Conservation (phyloP, 2,113 vertebrate species). For the Myiopsitta monachus region DNA sequence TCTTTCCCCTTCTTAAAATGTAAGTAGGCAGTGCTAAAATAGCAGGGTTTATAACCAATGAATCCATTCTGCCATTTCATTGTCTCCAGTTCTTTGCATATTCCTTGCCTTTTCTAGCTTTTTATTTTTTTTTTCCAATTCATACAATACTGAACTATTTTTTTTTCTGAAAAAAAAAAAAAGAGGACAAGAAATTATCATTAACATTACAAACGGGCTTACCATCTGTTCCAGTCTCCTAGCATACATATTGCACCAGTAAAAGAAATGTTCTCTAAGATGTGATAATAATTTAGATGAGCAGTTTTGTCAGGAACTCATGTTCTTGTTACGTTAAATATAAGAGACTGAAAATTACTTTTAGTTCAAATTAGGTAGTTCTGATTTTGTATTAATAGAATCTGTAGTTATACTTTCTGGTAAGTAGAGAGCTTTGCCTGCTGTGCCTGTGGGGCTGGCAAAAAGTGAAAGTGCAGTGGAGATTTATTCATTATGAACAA, state of each 20-base stretch:
- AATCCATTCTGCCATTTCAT: background rate
- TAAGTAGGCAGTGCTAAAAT: background rate
- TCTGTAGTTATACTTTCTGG: background rate
- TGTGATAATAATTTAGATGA: background rate
- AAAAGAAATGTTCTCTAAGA: background rate
- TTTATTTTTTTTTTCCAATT: background rate
- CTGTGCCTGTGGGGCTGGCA: background rate
- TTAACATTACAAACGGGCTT: background rate
- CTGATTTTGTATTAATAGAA: slow-evolving; percentile 10
- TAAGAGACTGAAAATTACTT: background rate
- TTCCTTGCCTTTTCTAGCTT: background rate
- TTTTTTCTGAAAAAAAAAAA: background rate
- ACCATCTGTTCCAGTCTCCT: background rate
- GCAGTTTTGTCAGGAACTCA: background rate
- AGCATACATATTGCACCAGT: background rate
- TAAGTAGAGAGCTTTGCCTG: background rate
- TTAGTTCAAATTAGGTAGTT: slow-evolving; percentile 16
- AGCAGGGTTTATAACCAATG: background rate
- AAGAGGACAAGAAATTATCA: background rate
- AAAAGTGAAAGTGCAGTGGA: background rate
- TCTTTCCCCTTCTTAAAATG: background rate
- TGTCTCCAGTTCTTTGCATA: background rate
- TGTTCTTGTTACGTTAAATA: background rate
- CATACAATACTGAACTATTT: background rate
- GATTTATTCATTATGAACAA: background rate